phyloP scores from a whole-genome alignment of 2,888 invertebrate genomes.

The Cephalotes varians region DNA sequence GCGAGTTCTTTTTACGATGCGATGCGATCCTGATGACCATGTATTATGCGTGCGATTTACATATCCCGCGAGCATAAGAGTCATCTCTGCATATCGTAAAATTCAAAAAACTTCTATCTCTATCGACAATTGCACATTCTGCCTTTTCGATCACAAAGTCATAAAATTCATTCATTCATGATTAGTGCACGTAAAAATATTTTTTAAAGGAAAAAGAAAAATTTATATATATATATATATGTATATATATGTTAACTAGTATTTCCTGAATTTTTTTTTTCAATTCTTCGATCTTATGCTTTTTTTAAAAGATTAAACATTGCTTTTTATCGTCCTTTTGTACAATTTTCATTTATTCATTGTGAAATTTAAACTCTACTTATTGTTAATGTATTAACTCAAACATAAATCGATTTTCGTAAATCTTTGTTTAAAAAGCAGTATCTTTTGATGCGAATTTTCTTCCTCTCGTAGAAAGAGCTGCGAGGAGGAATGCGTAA shows the following conservation, averaged over 20 bases:
- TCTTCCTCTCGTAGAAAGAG: background rate
- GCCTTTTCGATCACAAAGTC: background rate
- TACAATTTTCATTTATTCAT: background rate
- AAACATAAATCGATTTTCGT: background rate
- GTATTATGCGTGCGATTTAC: constrained; percentile 37
- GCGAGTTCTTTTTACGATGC: constrained; percentile 44
- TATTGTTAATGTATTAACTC: background rate
- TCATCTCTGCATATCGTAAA: constrained; percentile 27
- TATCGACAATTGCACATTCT: background rate
- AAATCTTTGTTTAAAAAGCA: background rate
- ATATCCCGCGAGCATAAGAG: constrained; percentile 23
- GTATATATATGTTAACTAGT: too few species aligned
- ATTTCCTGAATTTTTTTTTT: too few species aligned
- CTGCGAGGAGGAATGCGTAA: background rate
- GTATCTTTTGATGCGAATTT: background rate
- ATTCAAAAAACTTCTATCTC: background rate
- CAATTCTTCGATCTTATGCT: background rate
- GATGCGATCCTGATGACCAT: constrained; percentile 35
- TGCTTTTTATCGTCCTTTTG: background rate
- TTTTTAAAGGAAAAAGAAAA: background rate
- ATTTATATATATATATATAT: background rate
- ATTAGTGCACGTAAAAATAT: background rate
- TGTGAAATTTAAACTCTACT: background rate
- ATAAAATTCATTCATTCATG: background rate
- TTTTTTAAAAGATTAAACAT: background rate